These are phyloP conservation scores for Drosophila meridiana DNA, from an alignment of 2,888 invertebrate genomes.

Conservation along the genomic window DNA sequence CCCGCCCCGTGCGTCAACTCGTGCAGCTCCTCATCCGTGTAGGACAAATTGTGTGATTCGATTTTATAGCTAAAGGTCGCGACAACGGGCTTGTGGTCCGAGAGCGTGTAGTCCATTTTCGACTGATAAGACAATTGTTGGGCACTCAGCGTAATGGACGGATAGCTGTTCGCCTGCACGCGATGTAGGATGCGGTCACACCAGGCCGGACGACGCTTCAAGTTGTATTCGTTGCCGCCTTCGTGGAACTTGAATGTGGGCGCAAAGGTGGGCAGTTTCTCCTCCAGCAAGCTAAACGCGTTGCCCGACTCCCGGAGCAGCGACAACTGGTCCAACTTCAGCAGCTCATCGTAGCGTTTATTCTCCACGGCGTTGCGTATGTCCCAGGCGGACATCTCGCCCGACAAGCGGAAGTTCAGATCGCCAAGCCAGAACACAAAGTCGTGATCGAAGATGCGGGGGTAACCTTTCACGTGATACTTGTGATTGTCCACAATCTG, in stretches of 20 bases:
- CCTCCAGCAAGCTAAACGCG: slow-evolving; percentile 93
- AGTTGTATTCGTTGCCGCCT: slow-evolving; percentile 91
- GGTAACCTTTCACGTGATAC: slow-evolving; percentile 90
- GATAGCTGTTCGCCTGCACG: slow-evolving; percentile 92
- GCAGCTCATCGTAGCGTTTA: slow-evolving; percentile 88
- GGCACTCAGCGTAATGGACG: slow-evolving; percentile 90
- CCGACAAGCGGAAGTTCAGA: slow-evolving; percentile 92
- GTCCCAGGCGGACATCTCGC: slow-evolving; percentile 88
- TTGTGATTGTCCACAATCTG: slow-evolving; percentile 93
- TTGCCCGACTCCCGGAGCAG: slow-evolving; percentile 90
- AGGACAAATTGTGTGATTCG: slow-evolving; percentile 58
- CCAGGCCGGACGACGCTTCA: slow-evolving; percentile 97
- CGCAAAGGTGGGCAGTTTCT: slow-evolving; percentile 90
- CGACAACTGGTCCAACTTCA: slow-evolving; percentile 91
- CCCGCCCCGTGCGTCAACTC: slow-evolving; percentile 77
- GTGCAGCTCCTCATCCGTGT: slow-evolving; percentile 73
- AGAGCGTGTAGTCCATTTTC: slow-evolving; percentile 90
- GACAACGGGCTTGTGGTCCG: slow-evolving; percentile 97
- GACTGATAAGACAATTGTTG: slow-evolving; percentile 91
- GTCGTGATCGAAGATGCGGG: slow-evolving; percentile 96
- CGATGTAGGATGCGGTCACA: slow-evolving; percentile 96
- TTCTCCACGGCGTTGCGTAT: slow-evolving; percentile 89
- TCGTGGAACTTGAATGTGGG: slow-evolving; percentile 95
- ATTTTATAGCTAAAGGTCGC: slow-evolving; percentile 87
- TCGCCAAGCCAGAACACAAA: slow-evolving; percentile 97